Conservation (phyloP, 2,797 vertebrate genomes). For the Moxostoma hubbsi region DNA sequence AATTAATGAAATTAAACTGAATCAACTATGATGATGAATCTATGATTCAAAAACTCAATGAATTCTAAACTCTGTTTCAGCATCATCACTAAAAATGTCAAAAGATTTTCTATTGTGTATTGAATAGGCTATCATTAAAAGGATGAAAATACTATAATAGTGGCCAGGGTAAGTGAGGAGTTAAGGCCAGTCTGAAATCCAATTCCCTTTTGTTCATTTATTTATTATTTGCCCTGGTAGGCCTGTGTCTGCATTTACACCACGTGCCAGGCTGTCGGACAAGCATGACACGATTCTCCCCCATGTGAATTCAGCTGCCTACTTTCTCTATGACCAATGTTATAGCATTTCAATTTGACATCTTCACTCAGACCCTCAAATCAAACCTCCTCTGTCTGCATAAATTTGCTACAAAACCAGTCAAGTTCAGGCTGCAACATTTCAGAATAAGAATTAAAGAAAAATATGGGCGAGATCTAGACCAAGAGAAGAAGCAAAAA, state of each 20-base stretch:
- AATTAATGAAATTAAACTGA: no score
- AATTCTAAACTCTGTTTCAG: no score
- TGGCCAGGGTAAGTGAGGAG: slow-evolving; percentile 25
- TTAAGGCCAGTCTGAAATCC: slow-evolving; percentile 47
- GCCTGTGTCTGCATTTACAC: slow-evolving; percentile 25
- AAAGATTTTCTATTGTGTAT: no score
- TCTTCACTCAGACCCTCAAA: background rate
- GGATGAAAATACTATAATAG: background rate
- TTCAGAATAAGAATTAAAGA: slow-evolving; percentile 1
- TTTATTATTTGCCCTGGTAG: slow-evolving; percentile 44
- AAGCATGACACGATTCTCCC: slow-evolving; percentile 34
- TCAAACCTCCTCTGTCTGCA: slow-evolving; percentile 22
- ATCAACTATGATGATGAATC: no score
- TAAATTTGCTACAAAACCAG: slow-evolving; percentile 14
- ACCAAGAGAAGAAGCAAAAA: slow-evolving; percentile 17
- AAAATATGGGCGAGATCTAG: background rate
- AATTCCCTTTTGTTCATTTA: slow-evolving; percentile 55
- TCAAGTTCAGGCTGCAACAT: slow-evolving; percentile 24
- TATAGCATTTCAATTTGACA: slow-evolving; percentile 20
- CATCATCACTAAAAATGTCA: no score
- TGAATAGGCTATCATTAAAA: no score
- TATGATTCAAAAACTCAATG: no score
- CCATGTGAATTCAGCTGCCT: slow-evolving; percentile 21
- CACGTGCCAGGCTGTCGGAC: slow-evolving; percentile 35
- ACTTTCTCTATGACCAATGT: slow-evolving; percentile 9